A percentile compares a stretch with the other conserved stretches of the same genome.
These are phyloP conservation scores for Alfaro cultratus DNA, from an alignment of 2,797 vertebrate genomes.

Conservation along the genomic window DNA sequence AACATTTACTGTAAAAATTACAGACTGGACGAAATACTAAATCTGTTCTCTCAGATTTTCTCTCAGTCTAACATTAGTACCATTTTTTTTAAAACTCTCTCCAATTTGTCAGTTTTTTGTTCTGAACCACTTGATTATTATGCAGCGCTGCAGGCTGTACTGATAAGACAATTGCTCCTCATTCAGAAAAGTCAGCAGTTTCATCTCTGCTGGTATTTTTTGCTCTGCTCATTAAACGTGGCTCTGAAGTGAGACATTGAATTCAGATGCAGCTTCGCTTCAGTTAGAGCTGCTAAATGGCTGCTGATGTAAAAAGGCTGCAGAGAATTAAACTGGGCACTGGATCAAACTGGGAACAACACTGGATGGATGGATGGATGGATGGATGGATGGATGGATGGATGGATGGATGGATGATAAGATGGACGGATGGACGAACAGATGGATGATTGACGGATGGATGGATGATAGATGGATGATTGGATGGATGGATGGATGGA, in stretches of 20 bases:
- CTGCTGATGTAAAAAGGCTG: slow-evolving; percentile 19
- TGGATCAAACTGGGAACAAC: too few species aligned
- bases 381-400: too few species aligned
- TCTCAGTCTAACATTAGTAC: slow-evolving; percentile 27
- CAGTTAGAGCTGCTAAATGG: slow-evolving; percentile 29
- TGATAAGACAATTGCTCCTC: slow-evolving; percentile 44
- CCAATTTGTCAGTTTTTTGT: background rate
- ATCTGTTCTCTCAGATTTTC: slow-evolving; percentile 11
- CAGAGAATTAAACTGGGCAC: background rate
- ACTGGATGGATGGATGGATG: background rate
- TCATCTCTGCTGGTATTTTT: background rate
- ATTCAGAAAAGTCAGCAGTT: slow-evolving; percentile 30
- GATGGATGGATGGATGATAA: too few species aligned
- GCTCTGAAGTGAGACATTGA: slow-evolving; percentile 29
- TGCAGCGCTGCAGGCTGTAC: slow-evolving; percentile 41
- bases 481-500: too few species aligned
- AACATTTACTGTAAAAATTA: background rate
- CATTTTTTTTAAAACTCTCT: slow-evolving; percentile 5
- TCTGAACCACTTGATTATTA: slow-evolving; percentile 33
- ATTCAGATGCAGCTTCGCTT: slow-evolving; percentile 29
- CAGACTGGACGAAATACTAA: background rate
- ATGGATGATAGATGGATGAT: too few species aligned
- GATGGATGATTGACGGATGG: too few species aligned
- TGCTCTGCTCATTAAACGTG: slow-evolving; percentile 31
- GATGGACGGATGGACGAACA: too few species aligned